Base-by-base conservation (phyloP, 2,888 invertebrate species). In the Peribatodes rhomboidaria region DNA sequence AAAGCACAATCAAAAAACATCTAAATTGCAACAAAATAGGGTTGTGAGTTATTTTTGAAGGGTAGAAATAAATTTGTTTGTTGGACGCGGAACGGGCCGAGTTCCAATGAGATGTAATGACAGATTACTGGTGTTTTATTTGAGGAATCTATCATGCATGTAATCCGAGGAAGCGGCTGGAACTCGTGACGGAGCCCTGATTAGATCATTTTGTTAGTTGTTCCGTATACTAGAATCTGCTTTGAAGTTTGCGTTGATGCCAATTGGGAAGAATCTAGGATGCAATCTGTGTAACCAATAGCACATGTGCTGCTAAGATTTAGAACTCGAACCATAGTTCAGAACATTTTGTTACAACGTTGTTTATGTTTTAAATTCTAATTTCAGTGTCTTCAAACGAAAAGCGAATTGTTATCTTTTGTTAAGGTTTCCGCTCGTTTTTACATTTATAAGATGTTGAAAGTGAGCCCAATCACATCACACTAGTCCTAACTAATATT, bases 61-160 rank as follows among this genome's bases (percentile, higher is more conserved):
- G 33, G 71, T 54, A 70, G 55, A 67, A 18, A 58, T 68, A 70
- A 61, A 42, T 74, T 77, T 50, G 75, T 73, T 44, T 18, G 18
- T n/a, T 54, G 66, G 59, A 67, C 65, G 70, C 68, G 71, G 75
- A 71, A 79, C 73, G 78, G 78, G 78, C 74, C 71, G 71, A 56
- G 74, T 71, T 76, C 75, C 73, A 79, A 81, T 77, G 76, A 78
- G 71, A 78, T 74, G 73, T 80, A 81, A 82, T 81, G 79, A 78
- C 77, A 79, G 58, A 77, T 82, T 74, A 72, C 66, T 75, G 69
- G 78, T 77, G 80, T 81, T 83, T 76, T 82, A 80, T 82, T 69
- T 75, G 77, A 80, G 79, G 76, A 76, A 68, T 60, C 65, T 67
- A 78, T 73, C 68, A 69, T 70, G 79, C 78, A 72, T 76, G 77